Base-by-base conservation (phyloP, 2,113 vertebrate species). In the Ptychochromis oligacanthus region DNA sequence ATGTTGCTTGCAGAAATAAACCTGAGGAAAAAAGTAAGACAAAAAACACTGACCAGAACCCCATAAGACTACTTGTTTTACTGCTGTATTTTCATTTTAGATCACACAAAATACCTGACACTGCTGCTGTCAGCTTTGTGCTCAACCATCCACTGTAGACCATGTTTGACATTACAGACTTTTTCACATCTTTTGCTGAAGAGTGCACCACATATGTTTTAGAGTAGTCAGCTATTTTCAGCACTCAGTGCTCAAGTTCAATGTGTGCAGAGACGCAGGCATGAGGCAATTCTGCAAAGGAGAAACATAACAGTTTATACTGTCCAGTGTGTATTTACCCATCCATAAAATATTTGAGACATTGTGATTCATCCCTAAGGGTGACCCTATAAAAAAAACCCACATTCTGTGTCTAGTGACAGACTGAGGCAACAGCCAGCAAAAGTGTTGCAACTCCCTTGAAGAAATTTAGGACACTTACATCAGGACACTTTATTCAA, bases 401-500 rank as follows among this genome's bases (percentile, higher is more conserved):
- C 57, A 56, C 62, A 60, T 22, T 61, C 57, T 64, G 57, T 61
- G 80, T 86, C 74, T 81, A 26, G 84, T 82, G 90, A 88, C 89
- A 89, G 79, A 81, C 87, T 93, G 92, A 94, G 86, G 92, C 92
- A 93, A 94, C 81, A 58, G 82, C 64, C 56, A 14, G 84, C 70
- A 88, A 89, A 88, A 80, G 75, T 86, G 84, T 65, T 87, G 93
- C 88, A 93, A 90, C 77, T 76, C 80, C 76, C 85, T 89, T 87
- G 83, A 90, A 91, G 74, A 86, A 75, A 88, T 87, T 86, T 87
- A 80, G 81, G 85, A 88, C 67, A 80, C 84, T 84, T 78, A 84
- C 87, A 84, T 83, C 77, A 87, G 76, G 81, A 87, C 38, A 59
- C 86, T 85, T 88, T 90, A 82, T 81, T 72, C 54, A 77, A 14